These are phyloP conservation scores for Melanotaenia maccullochi DNA, from an alignment of 2,797 vertebrate species.

Conservation along the genomic window DNA sequence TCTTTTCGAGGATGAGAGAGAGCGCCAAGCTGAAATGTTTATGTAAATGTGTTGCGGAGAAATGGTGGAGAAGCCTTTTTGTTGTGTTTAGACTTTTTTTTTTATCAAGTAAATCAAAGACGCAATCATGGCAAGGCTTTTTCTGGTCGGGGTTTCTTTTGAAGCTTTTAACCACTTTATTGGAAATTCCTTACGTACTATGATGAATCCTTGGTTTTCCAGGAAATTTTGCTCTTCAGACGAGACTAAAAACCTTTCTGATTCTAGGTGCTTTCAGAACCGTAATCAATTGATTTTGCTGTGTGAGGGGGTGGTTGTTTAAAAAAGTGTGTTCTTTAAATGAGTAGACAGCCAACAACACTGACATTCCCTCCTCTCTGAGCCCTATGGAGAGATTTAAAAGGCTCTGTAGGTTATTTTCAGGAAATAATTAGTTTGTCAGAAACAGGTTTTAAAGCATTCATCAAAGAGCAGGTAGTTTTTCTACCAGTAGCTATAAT, in stretches of 20 bases:
- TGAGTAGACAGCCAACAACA: slow-evolving; percentile 33
- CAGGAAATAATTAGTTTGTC: slow-evolving; percentile 54
- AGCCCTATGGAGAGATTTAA: slow-evolving; percentile 53
- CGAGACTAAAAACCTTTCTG: slow-evolving; percentile 21
- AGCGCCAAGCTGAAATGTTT: slow-evolving; percentile 23
- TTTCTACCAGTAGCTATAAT: slow-evolving; percentile 19
- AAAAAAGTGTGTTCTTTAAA: slow-evolving; percentile 33
- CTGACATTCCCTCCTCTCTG: slow-evolving; percentile 20
- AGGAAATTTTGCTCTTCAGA: slow-evolving; percentile 20
- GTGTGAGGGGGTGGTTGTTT: neutral
- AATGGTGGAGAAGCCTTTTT: slow-evolving; percentile 31
- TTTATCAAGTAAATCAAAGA: slow-evolving; percentile 47
- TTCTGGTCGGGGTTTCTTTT: slow-evolving; percentile 21
- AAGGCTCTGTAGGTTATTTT: slow-evolving; percentile 47
- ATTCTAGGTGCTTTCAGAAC: slow-evolving; percentile 30
- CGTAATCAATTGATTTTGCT: slow-evolving; percentile 21
- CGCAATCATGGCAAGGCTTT: slow-evolving; percentile 28
- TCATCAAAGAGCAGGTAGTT: slow-evolving; percentile 43
- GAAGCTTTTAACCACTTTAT: slow-evolving; percentile 52
- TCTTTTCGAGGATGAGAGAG: slow-evolving; percentile 44
- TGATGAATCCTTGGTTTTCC: slow-evolving; percentile 30
- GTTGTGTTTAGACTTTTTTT: slow-evolving; percentile 28
- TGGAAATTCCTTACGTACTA: slow-evolving; percentile 28
- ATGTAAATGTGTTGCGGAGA: slow-evolving; percentile 39
- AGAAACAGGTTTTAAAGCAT: slow-evolving; percentile 35